These are phyloP conservation scores for Xestoiulus laeticollis DNA, from an alignment of 2,888 invertebrate species.

Conservation along the genomic window DNA sequence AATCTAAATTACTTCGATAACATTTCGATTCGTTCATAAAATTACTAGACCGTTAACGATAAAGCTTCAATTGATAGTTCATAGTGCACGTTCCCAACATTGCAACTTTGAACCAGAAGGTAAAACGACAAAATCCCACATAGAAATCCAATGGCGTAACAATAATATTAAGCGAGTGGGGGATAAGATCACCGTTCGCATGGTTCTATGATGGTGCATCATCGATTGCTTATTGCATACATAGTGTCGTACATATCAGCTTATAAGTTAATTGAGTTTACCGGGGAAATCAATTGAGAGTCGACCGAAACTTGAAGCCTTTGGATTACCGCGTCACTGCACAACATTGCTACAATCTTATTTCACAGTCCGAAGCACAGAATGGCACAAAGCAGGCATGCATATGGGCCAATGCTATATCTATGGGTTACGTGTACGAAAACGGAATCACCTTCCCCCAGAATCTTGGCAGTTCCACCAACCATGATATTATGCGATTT, in stretches of 20 bases:
- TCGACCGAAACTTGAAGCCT: conserved; percentile 26
- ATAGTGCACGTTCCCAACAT: neutral
- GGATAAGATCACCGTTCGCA: conserved; percentile 19
- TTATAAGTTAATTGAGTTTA: conserved; percentile 26
- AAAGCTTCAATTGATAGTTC: neutral
- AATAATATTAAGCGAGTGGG: conserved; percentile 26
- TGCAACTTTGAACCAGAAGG: neutral
- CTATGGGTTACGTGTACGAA: neutral
- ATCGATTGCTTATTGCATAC: neutral
- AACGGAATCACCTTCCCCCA: conserved; percentile 26
- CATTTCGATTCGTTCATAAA: no score
- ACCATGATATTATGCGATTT: conserved; percentile 19
- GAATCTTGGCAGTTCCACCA: conserved; percentile 19
- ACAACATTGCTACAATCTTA: conserved; percentile 18
- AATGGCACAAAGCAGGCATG: neutral
- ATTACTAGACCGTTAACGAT: neutral
- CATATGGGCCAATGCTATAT: neutral
- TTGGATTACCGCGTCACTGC: conserved; percentile 26
- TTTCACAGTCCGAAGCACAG: conserved; percentile 26
- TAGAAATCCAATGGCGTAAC: neutral
- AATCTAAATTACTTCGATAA: no score
- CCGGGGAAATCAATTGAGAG: conserved; percentile 13
- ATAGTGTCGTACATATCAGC: neutral
- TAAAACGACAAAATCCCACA: neutral
- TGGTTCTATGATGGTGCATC: neutral